phyloP scores from a whole-genome alignment of 2,888 invertebrate genomes.

The Drosophila anomelani region DNA sequence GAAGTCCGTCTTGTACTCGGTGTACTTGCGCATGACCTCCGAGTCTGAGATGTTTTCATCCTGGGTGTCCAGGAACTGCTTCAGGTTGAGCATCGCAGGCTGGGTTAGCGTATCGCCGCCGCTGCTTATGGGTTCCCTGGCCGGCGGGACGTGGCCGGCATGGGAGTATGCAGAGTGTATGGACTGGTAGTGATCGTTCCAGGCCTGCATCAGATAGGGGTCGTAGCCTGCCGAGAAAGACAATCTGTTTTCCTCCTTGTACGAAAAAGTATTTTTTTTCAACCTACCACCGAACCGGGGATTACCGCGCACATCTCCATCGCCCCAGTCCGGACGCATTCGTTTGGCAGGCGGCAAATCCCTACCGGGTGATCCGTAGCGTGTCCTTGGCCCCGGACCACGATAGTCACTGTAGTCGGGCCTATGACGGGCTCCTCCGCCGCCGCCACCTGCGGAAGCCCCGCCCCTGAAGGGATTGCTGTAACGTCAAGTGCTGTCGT shows the following conservation, averaged over 20 bases:
- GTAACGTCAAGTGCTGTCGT: slow-evolving; percentile 5
- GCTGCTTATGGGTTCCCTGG: slow-evolving; percentile 59
- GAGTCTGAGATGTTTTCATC: slow-evolving; percentile 99
- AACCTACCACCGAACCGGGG: slow-evolving; percentile 85
- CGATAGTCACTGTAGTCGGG: slow-evolving; percentile 91
- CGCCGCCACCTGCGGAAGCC: slow-evolving; percentile 55
- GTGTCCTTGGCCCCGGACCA: slow-evolving; percentile 88
- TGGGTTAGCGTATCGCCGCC: slow-evolving; percentile 88
- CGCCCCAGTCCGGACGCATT: slow-evolving; percentile 91
- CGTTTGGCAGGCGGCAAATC: slow-evolving; percentile 92
- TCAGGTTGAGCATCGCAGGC: slow-evolving; percentile 98
- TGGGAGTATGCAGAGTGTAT: slow-evolving; percentile 79
- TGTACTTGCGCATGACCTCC: slow-evolving; percentile 97
- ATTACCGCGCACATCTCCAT: slow-evolving; percentile 79
- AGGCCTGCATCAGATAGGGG: slow-evolving; percentile 83
- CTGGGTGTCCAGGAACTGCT: slow-evolving; percentile 97
- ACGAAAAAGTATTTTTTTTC: no score
- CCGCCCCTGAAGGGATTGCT: slow-evolving; percentile 87
- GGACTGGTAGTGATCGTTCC: slow-evolving; percentile 84
- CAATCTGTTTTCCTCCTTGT: no score
- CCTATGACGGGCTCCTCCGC: slow-evolving; percentile 86
- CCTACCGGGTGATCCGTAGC: slow-evolving; percentile 90
- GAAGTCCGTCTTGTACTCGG: slow-evolving; percentile 99
- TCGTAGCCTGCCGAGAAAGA: slow-evolving; percentile 79
- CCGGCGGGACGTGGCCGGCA: slow-evolving; percentile 61